Evolutionary conservation across 2,888 invertebrate species (phyloP).

Genomic region (Lithophane semibrunnea): DNA sequence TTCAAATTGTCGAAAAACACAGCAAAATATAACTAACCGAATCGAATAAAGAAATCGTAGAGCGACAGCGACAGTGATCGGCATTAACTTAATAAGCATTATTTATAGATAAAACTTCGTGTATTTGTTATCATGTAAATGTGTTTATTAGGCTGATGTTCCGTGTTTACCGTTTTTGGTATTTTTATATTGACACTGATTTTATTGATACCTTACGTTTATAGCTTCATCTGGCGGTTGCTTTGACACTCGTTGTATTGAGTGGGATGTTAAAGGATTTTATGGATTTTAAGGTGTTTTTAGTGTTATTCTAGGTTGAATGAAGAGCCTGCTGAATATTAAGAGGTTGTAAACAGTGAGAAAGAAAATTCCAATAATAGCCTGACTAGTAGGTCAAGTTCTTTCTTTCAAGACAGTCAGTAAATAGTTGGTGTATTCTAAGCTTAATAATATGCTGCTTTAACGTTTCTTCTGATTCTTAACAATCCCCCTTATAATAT

Average conservation of each 20-base stretch:
- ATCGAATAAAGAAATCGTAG: slow-evolving; percentile 10
- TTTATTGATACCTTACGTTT: slow-evolving; percentile 41
- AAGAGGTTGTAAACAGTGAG: background rate
- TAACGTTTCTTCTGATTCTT: background rate
- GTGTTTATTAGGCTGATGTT: slow-evolving; percentile 51
- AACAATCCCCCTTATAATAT: background rate
- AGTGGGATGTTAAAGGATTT: slow-evolving; percentile 36
- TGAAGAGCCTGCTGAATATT: background rate
- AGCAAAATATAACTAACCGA: background rate
- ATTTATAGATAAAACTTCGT: slow-evolving; percentile 19
- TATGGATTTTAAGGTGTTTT: slow-evolving; percentile 26
- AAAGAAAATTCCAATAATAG: background rate
- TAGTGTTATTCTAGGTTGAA: background rate
- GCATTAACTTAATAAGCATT: slow-evolving; percentile 35
- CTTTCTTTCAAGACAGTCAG: no score
- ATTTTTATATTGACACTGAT: slow-evolving; percentile 31
- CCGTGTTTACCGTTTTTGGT: slow-evolving; percentile 50
- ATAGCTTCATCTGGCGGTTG: slow-evolving; percentile 43
- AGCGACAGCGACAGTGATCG: slow-evolving; percentile 21
- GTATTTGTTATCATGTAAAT: slow-evolving; percentile 46
- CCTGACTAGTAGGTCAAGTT: background rate
- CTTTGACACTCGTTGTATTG: slow-evolving; percentile 20
- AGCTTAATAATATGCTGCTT: background rate
- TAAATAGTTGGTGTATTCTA: background rate
- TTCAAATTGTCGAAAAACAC: background rate